Evolutionary conservation across 2,888 invertebrate genomes (phyloP).

Genomic region (Malthinus flaveolus): DNA sequence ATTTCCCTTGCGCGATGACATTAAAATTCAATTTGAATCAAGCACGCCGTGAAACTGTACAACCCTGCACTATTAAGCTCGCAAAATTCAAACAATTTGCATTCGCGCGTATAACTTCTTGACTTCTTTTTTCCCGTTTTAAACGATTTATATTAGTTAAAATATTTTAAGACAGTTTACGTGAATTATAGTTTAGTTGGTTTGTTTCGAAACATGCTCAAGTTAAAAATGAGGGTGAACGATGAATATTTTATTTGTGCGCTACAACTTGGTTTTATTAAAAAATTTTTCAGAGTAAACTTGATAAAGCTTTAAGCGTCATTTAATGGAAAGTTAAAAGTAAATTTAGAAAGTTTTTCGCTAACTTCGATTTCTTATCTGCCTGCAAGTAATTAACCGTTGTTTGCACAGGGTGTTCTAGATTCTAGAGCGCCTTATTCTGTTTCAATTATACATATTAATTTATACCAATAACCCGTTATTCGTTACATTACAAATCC

Average conservation of each 20-base stretch:
- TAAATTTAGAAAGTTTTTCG: too few species aligned
- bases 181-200: conserved; percentile 4
- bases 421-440: too few species aligned
- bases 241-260: conserved; percentile 3
- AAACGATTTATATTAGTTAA: background rate
- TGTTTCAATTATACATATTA: too few species aligned
- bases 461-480: too few species aligned
- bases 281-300: background rate
- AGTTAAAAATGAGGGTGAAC: background rate
- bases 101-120: conserved; percentile 7
- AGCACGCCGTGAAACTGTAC: conserved; percentile 39
- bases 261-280: background rate
- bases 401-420: too few species aligned
- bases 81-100: conserved; percentile 23
- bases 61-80: conserved; percentile 18
- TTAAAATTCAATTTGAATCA: conserved; percentile 49
- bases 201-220: background rate
- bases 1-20: conserved; percentile 49
- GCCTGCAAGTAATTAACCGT: too few species aligned
- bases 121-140: background rate
- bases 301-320: too few species aligned
- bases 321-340: too few species aligned
- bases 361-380: too few species aligned
- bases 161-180: conserved; percentile 2
- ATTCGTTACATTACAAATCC: too few species aligned